Percentiles rank a stretch among this genome's conserved stretches.
These are phyloP conservation scores for Sympetrum striolatum DNA, from an alignment of 2,888 invertebrate species.

Conservation along the genomic window DNA sequence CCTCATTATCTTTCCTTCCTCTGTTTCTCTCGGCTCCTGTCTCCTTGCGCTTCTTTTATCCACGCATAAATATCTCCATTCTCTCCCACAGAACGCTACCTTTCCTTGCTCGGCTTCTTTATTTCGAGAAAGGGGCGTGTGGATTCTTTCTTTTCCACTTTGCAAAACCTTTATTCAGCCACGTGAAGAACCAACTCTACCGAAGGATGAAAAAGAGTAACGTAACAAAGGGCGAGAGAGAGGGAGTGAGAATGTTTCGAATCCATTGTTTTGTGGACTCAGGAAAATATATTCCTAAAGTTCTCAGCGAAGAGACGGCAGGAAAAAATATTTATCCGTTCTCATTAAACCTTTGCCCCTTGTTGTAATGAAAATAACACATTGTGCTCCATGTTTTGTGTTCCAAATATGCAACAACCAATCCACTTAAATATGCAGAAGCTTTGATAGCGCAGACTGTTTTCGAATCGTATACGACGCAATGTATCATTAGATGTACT, in stretches of 20 bases:
- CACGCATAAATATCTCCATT: not conserved
- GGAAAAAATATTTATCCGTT: too few relatives aligned
- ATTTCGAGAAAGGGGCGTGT: not conserved
- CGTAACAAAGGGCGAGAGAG: not conserved
- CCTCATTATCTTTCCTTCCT: slow-evolving; percentile 2
- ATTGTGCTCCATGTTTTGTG: too few relatives aligned
- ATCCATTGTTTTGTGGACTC: not conserved
- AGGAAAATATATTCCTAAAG: not conserved
- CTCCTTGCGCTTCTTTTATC: not conserved
- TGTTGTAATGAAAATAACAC: too few relatives aligned
- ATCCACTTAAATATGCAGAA: too few relatives aligned
- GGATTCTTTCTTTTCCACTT: not conserved
- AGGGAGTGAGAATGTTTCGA: not conserved
- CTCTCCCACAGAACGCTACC: not conserved
- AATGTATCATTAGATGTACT: too few relatives aligned
- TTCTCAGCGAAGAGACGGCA: too few relatives aligned
- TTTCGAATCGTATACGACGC: too few relatives aligned
- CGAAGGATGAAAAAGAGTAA: not conserved
- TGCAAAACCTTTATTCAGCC: not conserved
- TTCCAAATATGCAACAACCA: too few relatives aligned
- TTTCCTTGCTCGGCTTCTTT: not conserved
- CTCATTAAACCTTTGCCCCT: too few relatives aligned
- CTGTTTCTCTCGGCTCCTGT: not conserved
- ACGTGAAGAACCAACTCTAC: not conserved
- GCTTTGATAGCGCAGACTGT: too few relatives aligned